Percentiles rank a stretch among this genome's conserved stretches.
These are phyloP conservation scores for Eucriotettix oculatus DNA, from an alignment of 2,888 invertebrate genomes.

Conservation along the genomic window DNA sequence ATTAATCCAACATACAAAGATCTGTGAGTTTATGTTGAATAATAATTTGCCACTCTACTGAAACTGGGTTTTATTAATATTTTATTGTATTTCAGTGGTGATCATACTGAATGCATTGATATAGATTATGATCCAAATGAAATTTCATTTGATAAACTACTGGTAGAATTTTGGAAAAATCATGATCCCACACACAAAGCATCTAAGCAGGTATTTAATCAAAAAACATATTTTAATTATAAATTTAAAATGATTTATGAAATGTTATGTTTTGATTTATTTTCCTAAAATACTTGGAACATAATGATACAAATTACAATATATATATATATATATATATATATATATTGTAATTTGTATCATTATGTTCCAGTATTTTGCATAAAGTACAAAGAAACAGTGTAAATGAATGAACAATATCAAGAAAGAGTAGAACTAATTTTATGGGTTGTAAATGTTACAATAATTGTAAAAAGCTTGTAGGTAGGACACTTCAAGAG, in stretches of 20 bases:
- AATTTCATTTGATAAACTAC: constrained; percentile 54
- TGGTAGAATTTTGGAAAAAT: constrained; percentile 80
- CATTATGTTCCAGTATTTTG: no score
- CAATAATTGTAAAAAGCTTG: no score
- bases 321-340: neutral
- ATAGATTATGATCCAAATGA: constrained; percentile 74
- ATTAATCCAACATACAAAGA: constrained; percentile 67
- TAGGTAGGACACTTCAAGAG: no score
- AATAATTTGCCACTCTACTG: neutral
- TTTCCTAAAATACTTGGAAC: neutral
- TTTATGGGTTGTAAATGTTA: no score
- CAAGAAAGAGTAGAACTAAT: no score
- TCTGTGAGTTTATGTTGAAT: constrained; percentile 44
- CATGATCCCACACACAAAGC: constrained; percentile 77
- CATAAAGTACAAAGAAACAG: no score
- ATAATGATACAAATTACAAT: neutral
- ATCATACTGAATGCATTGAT: constrained; percentile 88
- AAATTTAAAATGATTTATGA: no score
- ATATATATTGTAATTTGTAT: no score
- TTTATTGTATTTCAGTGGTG: constrained; percentile 45
- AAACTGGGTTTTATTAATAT: constrained; percentile 3
- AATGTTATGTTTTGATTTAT: neutral
- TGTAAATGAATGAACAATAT: no score
- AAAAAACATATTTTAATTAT: no score
- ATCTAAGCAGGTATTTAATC: constrained; percentile 52